A percentile compares a stretch with the other conserved stretches of the same genome.
phyloP scores from a whole-genome alignment of 2,113 vertebrate species.

The Notothenia coriiceps region DNA sequence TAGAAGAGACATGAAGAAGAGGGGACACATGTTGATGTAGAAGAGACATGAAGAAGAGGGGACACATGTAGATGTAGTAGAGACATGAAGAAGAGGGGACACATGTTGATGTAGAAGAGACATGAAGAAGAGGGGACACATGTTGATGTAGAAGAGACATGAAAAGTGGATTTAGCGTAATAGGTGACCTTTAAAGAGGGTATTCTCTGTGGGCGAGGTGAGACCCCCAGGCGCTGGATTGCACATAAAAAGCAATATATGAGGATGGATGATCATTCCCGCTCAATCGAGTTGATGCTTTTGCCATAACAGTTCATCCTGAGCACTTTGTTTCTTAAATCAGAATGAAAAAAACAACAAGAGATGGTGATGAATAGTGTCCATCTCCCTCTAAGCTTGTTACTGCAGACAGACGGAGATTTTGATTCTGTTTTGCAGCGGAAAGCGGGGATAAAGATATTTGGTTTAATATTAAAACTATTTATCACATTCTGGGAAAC shows the following conservation, averaged over 20 bases:
- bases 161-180: no score
- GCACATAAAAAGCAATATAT: slow-evolving; percentile 43
- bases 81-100: no score
- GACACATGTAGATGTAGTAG: no score
- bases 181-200: slow-evolving; percentile 1
- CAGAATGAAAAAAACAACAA: slow-evolving; percentile 30
- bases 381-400: slow-evolving; percentile 32
- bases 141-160: no score
- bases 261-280: slow-evolving; percentile 38
- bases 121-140: no score
- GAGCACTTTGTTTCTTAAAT: slow-evolving; percentile 45
- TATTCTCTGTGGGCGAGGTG: neutral
- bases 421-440: slow-evolving; percentile 43
- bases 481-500: slow-evolving; percentile 42
- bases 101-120: no score
- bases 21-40: no score
- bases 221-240: slow-evolving; percentile 9
- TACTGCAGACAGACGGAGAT: slow-evolving; percentile 43
- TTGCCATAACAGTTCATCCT: slow-evolving; percentile 31
- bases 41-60: no score
- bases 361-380: slow-evolving; percentile 39
- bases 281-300: slow-evolving; percentile 41
- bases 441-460: slow-evolving; percentile 14
- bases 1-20: no score
- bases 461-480: slow-evolving; percentile 70